Conservation (phyloP, 2,888 invertebrate genomes). For the Eristalis pertinax region DNA sequence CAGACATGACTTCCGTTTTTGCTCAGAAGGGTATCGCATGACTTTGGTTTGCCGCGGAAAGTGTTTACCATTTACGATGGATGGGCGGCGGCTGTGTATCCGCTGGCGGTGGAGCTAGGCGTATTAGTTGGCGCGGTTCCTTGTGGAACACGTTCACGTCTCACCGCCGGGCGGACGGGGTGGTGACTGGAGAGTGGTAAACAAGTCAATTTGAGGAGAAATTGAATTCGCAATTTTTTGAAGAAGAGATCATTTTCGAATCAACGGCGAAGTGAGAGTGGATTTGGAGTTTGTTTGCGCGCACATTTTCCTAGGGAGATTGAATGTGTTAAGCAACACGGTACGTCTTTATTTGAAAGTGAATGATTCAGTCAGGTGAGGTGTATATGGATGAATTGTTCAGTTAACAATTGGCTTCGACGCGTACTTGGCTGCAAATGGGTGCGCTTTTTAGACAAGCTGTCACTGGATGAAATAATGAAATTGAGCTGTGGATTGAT, state of each 20-base stretch:
- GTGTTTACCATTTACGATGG: conserved; percentile 39
- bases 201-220: neutral
- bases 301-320: neutral
- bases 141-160: neutral
- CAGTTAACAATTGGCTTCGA: neutral
- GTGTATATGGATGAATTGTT: neutral
- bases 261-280: too few relatives aligned
- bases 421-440: neutral
- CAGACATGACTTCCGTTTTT: conserved; percentile 60
- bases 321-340: neutral
- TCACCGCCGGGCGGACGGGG: neutral
- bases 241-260: neutral
- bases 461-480: neutral
- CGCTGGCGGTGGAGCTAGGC: neutral
- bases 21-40: conserved; percentile 17
- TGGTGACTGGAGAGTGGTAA: neutral
- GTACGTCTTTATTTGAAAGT: neutral
- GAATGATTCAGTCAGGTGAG: neutral
- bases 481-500: neutral
- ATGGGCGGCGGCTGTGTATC: neutral
- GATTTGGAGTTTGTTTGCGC: neutral
- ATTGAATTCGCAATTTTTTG: conserved; percentile 6
- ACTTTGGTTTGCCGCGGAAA: conserved; percentile 14
- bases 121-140: neutral
- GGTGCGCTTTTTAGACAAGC: neutral